Base-by-base conservation (phyloP, 2,113 vertebrate genomes). In the Scytalopus superciliaris region DNA sequence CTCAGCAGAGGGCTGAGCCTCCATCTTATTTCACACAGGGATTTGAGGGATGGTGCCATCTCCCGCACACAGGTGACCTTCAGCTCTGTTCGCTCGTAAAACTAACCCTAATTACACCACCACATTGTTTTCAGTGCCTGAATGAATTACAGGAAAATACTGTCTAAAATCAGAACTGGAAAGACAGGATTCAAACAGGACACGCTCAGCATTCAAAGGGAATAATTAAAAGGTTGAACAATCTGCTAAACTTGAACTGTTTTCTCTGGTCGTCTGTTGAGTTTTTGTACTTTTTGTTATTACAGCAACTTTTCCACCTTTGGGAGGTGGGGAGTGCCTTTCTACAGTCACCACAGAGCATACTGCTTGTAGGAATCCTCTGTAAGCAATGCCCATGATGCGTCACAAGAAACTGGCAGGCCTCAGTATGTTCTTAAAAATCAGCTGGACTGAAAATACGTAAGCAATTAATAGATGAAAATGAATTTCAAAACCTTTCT, bases 301-400 rank as follows among this genome's bases (percentile, higher is more conserved):
- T 52, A 42, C 52, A 84, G 33, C 33, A 79, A 56, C 12, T 63
- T 42, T 40, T 75, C 53, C 56, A 44, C 35, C 53, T 42, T 52
- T 13, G 6, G 4, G n/a, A 53, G 19, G 4, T 4, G 14, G 45
- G 28, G 45, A 63, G 42, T 28, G 17, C 50, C 31, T 83, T 85
- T n/a, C 66, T 76, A 55, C 31, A 79, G 82, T 10, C 17, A 60
- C 15, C 57, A 47, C 10, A 57, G 1, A 30, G 3, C 23, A 14
- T 8, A 17, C 28, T 47, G 28, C 45, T 35, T 33, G 33, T 6
- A 67, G 60, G 42, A 87, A 68, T 35, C 31, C 67, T 44, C 50
- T 0, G 0, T 23, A 52, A 56, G 44, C 18, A 66, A 31, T 21
- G 69, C 6, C 45, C 21, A 28, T 2, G 15, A 75, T n/a, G 30